Evolutionary conservation across 2,797 vertebrate genomes (phyloP), one percentile per base, ranked within the genome.

Genomic region (Synanceia verrucosa): DNA sequence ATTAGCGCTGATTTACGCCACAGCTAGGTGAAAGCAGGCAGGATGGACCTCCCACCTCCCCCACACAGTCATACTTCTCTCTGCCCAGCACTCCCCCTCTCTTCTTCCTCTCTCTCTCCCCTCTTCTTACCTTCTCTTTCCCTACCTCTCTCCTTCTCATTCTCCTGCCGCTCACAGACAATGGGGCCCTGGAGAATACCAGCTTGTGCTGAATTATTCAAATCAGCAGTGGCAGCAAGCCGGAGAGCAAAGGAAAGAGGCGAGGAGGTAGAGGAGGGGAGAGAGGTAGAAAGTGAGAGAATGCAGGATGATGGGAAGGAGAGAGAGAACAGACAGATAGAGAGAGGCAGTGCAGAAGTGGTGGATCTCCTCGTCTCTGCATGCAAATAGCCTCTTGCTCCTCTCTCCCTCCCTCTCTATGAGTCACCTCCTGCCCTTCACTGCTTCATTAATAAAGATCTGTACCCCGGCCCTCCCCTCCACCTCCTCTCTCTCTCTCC

Each of bases 201-300:
- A 87, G 82, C 87, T 90, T 92, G 89, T 93, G 91, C 90, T 94
- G 92, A 93, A 94, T 93, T 94, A 94, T 93, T 94, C 92, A 94
- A 93, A 94, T 93, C 91, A 94, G 92, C 91, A 87, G 90, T 90
- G 91, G 92, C 91, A 94, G 92, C 91, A 92, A 91, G 91, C 89
- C 81, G 88, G 85, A 91, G 89, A 91, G 91, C 85, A 91, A 91
- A 91, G 89, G 85, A 89, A 85, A 88, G 82, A 81, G 82, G 79
- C 73, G 84, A 82, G 77, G 82, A 89, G 83, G 78, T 72, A 16
- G 55, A 44, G 18, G 55, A 55, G 71, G 59, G 67, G 75, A 67
- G 59, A 41, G 69, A 51, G 43, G 51, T 59, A 70, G 55, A 78
- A 65, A 82, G 79, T 78, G 72, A 83, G 81, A 86, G 79, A 77